Evolutionary conservation across 2,113 vertebrate species (phyloP).

Genomic region (Caloenas nicobarica): DNA sequence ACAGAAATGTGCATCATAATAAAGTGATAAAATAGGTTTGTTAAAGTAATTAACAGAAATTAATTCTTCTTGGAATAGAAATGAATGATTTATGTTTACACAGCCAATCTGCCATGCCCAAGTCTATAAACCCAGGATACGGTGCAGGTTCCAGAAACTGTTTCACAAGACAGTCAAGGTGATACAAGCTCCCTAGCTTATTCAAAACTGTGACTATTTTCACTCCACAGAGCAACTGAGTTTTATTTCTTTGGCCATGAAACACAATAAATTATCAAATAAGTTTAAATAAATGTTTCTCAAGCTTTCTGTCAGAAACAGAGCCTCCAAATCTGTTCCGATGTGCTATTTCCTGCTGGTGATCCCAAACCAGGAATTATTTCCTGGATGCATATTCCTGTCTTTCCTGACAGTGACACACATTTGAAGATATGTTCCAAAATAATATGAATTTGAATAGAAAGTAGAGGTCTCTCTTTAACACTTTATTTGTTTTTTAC

Average conservation of each 20-base stretch:
- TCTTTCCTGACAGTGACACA: not conserved
- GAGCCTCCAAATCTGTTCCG: not conserved
- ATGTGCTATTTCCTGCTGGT: not conserved
- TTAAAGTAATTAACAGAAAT: not conserved
- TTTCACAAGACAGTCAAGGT: not conserved
- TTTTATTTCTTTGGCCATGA: not conserved
- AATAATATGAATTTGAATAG: not conserved
- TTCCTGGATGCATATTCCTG: rapidly evolving
- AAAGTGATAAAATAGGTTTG: not conserved
- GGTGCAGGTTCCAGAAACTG: not conserved
- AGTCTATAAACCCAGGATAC: not conserved
- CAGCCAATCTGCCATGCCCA: not conserved
- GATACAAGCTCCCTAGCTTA: not conserved
- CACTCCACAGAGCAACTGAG: not conserved
- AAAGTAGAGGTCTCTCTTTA: not conserved
- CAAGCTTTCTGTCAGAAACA: not conserved
- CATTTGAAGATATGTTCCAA: not conserved
- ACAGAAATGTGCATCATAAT: not conserved
- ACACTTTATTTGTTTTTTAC: not conserved
- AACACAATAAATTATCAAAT: not conserved
- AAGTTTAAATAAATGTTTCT: not conserved
- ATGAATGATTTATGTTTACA: not conserved
- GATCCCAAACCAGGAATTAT: not conserved
- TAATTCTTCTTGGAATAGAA: not conserved
- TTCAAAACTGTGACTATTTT: not conserved